Evolutionary conservation across 2,888 invertebrate species (phyloP).

Genomic region (Oscheius onirici): DNA sequence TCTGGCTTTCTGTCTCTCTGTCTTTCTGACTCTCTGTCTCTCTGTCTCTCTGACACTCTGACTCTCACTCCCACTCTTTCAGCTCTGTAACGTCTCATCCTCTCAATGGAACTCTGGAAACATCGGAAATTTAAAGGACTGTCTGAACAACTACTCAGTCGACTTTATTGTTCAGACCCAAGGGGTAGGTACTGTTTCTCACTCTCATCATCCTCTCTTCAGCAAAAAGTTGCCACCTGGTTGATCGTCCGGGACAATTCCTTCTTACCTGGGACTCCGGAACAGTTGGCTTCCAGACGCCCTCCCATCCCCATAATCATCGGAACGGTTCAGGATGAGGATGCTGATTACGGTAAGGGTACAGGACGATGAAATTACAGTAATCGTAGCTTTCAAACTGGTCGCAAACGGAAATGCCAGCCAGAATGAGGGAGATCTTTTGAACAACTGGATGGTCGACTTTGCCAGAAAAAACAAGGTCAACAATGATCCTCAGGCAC

Average conservation of each 20-base stretch:
- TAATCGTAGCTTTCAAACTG: constrained; percentile 46
- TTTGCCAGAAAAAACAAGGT: constrained; percentile 58
- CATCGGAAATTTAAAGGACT: constrained; percentile 44
- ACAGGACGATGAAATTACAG: not conserved
- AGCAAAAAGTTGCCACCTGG: constrained; percentile 53
- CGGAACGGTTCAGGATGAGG: constrained; percentile 62
- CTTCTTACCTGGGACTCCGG: constrained; percentile 54
- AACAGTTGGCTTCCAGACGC: constrained; percentile 37
- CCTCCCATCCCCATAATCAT: constrained; percentile 61
- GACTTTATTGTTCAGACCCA: constrained; percentile 55
- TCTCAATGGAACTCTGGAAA: constrained; percentile 49
- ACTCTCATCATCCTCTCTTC: not conserved
- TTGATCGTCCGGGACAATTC: constrained; percentile 58
- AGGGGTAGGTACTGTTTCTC: constrained; percentile 31
- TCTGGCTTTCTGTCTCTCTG: too few relatives aligned
- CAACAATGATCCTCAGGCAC: constrained; percentile 34
- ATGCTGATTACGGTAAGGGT: constrained; percentile 54
- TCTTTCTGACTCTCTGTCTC: not conserved
- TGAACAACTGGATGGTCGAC: constrained; percentile 59
- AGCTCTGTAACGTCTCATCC: constrained; percentile 55
- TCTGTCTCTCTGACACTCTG: not conserved
- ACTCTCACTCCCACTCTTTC: constrained; percentile 5
- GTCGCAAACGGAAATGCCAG: constrained; percentile 44
- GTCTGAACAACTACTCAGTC: constrained; percentile 57
- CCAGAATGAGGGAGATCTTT: constrained; percentile 29